phyloP scores from a whole-genome alignment of 1,140 invertebrate species.

The Schlechtendalia chinensis region DNA sequence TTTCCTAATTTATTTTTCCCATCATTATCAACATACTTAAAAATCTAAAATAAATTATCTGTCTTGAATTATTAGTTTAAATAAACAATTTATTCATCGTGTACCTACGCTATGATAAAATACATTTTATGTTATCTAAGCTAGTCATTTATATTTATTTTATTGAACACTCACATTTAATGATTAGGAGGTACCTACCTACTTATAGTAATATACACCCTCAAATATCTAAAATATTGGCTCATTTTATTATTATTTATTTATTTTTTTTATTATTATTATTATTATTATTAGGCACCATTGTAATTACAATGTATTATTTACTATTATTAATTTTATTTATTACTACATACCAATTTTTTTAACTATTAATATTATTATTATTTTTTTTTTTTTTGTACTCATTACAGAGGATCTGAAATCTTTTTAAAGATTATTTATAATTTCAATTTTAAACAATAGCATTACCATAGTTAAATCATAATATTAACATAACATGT shows the following conservation, averaged over 20 bases:
- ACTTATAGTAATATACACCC: no score
- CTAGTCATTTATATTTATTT: conserved; percentile 29
- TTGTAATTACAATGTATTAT: no score
- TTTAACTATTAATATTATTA: no score
- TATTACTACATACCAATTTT: no score
- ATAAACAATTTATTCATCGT: not conserved
- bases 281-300: no score
- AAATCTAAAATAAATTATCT: not conserved
- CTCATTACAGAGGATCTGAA: not conserved
- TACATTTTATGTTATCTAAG: conserved; percentile 20
- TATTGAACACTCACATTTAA: not conserved
- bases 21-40: not conserved
- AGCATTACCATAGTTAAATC: not conserved
- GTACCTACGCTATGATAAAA: not conserved
- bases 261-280: not conserved
- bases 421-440: not conserved
- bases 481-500: not conserved
- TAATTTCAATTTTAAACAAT: not conserved
- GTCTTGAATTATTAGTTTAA: not conserved
- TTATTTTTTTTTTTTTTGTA: no score
- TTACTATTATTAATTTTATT: no score
- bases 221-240: not conserved
- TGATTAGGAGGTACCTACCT: not conserved
- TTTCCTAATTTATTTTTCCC: not conserved
- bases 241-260: not conserved